Evolutionary conservation across 2,888 invertebrate genomes (phyloP).

Genomic region (Hyposoter didymator): DNA sequence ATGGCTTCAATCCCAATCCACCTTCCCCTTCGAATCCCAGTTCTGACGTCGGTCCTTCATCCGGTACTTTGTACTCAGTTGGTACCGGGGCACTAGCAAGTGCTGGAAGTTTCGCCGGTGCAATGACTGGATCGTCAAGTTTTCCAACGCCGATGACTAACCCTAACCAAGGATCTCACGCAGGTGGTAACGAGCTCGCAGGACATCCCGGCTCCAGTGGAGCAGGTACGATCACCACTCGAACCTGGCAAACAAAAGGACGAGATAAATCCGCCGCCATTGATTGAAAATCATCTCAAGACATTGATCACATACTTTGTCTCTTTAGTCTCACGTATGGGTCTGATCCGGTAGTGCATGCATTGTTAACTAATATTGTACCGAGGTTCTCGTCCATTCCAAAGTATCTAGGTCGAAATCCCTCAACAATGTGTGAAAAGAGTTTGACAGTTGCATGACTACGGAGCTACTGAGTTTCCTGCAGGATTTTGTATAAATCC

Average conservation of each 20-base stretch:
- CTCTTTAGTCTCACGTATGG: slow-evolving; percentile 18
- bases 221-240: slow-evolving; percentile 67
- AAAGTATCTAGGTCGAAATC: slow-evolving; percentile 10
- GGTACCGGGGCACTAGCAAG: slow-evolving; percentile 67
- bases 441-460: slow-evolving; percentile 8
- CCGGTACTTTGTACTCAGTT: slow-evolving; percentile 48
- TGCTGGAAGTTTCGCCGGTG: slow-evolving; percentile 69
- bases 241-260: slow-evolving; percentile 56
- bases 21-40: slow-evolving; percentile 46
- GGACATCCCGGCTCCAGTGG: slow-evolving; percentile 61
- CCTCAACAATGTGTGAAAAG: slow-evolving; percentile 5
- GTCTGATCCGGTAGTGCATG: slow-evolving; percentile 57
- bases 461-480: slow-evolving; percentile 8
- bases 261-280: slow-evolving; percentile 51
- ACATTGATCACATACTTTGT: slow-evolving; percentile 37
- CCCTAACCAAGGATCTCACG: slow-evolving; percentile 62
- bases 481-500: slow-evolving; percentile 40
- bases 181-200: slow-evolving; percentile 61
- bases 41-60: slow-evolving; percentile 38
- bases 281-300: slow-evolving; percentile 53
- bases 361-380: slow-evolving; percentile 44
- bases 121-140: slow-evolving; percentile 61
- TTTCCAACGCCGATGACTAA: slow-evolving; percentile 63
- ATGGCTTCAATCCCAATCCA: slow-evolving; percentile 26
- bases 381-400: background rate